phyloP scores from a whole-genome alignment of 2,113 vertebrate genomes.

The Platycercus adscitus region DNA sequence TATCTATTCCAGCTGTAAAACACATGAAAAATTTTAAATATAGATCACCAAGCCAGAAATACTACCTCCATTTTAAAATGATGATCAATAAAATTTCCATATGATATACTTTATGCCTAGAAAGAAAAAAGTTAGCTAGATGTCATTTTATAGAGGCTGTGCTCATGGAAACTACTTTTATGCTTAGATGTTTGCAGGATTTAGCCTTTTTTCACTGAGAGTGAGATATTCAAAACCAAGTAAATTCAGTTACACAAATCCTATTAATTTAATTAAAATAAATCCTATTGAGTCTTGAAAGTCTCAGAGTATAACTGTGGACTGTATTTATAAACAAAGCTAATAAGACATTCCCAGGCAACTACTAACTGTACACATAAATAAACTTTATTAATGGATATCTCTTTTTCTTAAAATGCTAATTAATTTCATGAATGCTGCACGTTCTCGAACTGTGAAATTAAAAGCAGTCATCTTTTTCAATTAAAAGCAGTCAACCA shows the following conservation, averaged over 20 bases:
- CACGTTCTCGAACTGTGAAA: not conserved
- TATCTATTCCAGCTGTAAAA: not conserved
- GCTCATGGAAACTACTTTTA: not conserved
- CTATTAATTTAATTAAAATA: not conserved
- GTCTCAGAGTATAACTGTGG: not conserved
- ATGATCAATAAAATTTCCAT: not conserved
- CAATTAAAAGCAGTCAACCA: no score
- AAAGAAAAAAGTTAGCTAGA: not conserved
- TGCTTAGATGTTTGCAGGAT: not conserved
- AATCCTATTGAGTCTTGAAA: not conserved
- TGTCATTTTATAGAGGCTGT: not conserved
- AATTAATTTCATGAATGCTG: not conserved
- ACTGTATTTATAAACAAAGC: not conserved
- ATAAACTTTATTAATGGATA: not conserved
- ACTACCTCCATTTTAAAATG: not conserved
- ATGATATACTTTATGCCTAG: not conserved
- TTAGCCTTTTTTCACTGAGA: not conserved
- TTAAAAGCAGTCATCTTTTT: not conserved
- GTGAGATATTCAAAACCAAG: not conserved
- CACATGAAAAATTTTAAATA: not conserved
- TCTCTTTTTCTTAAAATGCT: not conserved
- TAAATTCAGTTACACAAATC: not conserved
- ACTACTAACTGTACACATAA: not conserved
- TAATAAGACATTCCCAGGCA: not conserved
- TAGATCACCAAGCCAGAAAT: not conserved